Evolutionary conservation across 1,140 invertebrate species (phyloP).

Genomic region (Callitettix versicolor): DNA sequence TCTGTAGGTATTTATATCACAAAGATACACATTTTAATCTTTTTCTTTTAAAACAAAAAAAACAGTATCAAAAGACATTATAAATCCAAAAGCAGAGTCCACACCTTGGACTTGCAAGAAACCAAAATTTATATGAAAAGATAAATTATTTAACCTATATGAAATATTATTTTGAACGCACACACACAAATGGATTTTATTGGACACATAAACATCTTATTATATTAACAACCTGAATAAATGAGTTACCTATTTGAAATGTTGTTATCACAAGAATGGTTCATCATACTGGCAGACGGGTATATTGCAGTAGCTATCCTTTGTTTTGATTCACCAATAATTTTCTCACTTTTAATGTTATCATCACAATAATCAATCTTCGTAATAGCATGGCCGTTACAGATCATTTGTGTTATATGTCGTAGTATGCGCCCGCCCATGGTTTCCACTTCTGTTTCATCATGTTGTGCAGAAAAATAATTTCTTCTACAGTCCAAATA

Average conservation of each 20-base stretch:
- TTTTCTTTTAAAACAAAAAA: neutral
- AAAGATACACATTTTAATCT: neutral
- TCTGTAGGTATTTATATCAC: neutral
- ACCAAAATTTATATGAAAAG: neutral
- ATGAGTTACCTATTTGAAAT: constrained; percentile 59
- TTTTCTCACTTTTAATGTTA: constrained; percentile 23
- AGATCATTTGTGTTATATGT: constrained; percentile 64
- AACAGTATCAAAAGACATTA: too few relatives aligned
- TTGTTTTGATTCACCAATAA: constrained; percentile 38
- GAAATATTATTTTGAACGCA: neutral
- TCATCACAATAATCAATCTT: constrained; percentile 27
- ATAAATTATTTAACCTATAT: constrained; percentile 5
- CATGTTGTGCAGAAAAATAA: constrained; percentile 36
- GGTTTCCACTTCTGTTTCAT: constrained; percentile 32
- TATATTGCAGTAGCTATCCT: constrained; percentile 74
- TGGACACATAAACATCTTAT: neutral
- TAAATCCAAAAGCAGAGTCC: too few relatives aligned
- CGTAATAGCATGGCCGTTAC: constrained; percentile 66
- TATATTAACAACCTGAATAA: constrained; percentile 13
- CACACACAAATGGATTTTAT: too few relatives aligned
- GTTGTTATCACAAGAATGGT: constrained; percentile 80
- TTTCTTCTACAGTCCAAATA: constrained; percentile 41
- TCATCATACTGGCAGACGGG: constrained; percentile 80
- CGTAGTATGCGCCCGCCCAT: constrained; percentile 52
- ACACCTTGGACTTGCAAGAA: neutral